These are phyloP conservation scores for Eumacrocentrus americanus DNA, from an alignment of 2,888 invertebrate genomes.

Conservation along the genomic window DNA sequence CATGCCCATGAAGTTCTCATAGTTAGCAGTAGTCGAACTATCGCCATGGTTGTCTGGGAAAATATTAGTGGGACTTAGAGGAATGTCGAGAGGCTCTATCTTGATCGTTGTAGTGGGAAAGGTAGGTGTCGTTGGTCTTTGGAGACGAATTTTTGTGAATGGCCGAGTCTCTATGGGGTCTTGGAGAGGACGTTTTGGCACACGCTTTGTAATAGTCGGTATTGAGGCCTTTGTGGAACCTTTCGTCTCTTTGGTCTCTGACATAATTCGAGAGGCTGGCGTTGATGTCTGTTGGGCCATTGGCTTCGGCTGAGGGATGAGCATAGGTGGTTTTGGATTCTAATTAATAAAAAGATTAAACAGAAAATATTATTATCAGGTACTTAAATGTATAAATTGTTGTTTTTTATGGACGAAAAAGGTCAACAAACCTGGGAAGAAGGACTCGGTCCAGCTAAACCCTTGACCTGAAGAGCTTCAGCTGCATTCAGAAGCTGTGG, in stretches of 20 bases:
- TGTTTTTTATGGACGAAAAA: not conserved
- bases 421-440: slow-evolving; percentile 49
- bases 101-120: slow-evolving; percentile 47
- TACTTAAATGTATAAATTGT: not conserved
- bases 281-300: slow-evolving; percentile 25
- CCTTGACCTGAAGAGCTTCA: slow-evolving; percentile 82
- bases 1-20: slow-evolving; percentile 45
- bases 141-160: slow-evolving; percentile 56
- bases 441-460: slow-evolving; percentile 62
- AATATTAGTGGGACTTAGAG: slow-evolving; percentile 54
- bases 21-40: slow-evolving; percentile 48
- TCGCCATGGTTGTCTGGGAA: slow-evolving; percentile 50
- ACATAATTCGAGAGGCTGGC: slow-evolving; percentile 28
- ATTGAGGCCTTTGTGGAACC: slow-evolving; percentile 38
- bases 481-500: slow-evolving; percentile 83
- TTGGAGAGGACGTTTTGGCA: slow-evolving; percentile 50
- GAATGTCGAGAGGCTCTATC: slow-evolving; percentile 55
- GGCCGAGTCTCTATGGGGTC: slow-evolving; percentile 45
- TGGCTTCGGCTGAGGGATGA: slow-evolving; percentile 52
- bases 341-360: slow-evolving; percentile 32
- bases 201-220: slow-evolving; percentile 51
- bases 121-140: slow-evolving; percentile 48
- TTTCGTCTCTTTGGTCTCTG: slow-evolving; percentile 50
- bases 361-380: not conserved
- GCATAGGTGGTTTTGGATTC: slow-evolving; percentile 50